phyloP scores from a whole-genome alignment of 53 echinoderm and acorn worm species.

The Patiria pectinifera region DNA sequence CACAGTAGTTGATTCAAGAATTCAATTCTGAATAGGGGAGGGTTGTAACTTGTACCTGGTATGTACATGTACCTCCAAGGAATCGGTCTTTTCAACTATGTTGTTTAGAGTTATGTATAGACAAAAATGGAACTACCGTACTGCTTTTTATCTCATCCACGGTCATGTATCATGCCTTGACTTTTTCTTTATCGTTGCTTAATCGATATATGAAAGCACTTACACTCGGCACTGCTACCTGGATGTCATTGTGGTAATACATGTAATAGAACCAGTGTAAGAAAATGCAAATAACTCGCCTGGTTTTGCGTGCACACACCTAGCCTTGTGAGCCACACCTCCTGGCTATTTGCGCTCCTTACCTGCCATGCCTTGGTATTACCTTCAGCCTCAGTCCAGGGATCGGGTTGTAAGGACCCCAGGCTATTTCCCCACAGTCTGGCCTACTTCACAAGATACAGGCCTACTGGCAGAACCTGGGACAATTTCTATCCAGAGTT shows the following conservation, averaged over 20 bases:
- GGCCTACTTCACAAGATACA: background rate
- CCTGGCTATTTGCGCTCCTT: background rate
- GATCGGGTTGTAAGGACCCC: background rate
- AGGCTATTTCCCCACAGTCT: slow-evolving; percentile 25
- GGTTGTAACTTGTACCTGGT: too few relatives aligned
- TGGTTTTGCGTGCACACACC: background rate
- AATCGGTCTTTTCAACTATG: too few relatives aligned
- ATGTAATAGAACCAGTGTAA: background rate
- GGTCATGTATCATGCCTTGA: too few relatives aligned
- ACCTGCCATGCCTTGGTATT: background rate
- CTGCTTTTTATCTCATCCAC: too few relatives aligned
- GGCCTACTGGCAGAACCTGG: background rate
- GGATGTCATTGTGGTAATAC: slow-evolving; percentile 3
- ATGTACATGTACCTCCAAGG: too few relatives aligned
- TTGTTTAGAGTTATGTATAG: too few relatives aligned
- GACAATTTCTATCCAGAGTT: too few relatives aligned
- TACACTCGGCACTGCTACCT: background rate
- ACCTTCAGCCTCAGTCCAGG: background rate
- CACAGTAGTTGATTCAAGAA: too few relatives aligned
- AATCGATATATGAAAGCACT: background rate
- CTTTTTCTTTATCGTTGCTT: too few relatives aligned
- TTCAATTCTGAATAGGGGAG: too few relatives aligned
- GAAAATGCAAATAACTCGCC: background rate
- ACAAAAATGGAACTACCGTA: too few relatives aligned
- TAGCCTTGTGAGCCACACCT: slow-evolving; percentile 20